Evolutionary conservation across 2,113 vertebrate genomes (phyloP), one percentile per base, ranked within the genome.

Genomic region (Ceyx melanurus): DNA sequence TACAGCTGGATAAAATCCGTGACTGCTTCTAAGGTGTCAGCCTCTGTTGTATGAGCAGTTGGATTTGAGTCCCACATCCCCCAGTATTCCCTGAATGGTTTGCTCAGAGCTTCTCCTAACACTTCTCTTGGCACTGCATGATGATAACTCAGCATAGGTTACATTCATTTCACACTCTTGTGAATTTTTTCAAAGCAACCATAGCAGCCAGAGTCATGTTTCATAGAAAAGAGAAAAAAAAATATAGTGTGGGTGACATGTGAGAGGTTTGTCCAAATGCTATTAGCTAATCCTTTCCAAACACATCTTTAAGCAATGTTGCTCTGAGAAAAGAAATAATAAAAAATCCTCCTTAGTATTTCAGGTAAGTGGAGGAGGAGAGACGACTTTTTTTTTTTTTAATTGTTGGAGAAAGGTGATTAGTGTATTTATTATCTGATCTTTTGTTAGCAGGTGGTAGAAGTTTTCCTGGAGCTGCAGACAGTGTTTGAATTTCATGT

Each of bases 61-160:
- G 66, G 35, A 86, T 79, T 48, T 84, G 61, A 81, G 87, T 84
- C 22, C 43, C 65, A 51, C 67, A 53, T 25, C 28, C 29, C n/a
- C 31, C 31, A 35, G 40, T 15, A 78, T 61, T 86, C 70, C 16
- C 74, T 85, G 66, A 65, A 68, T 82, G 66, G 26, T 92, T 89
- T 87, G n/a, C 79, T 79, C 40, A 76, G 87, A 79, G 66, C 86
- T 92, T 82, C 87, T 87, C 82, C 78, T 92, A 85, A 85, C 74
- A 73, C 87, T 68, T 85, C 48, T 76, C 58, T 76, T 93, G 84
- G 89, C 74, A 68, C 40, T 54, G 45, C 72, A 37, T 0, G 3
- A 50, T 79, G 50, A 50, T 86, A 89, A 73, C 74, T 76, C 70
- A 71, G 50, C 81, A 73, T 11, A 86, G 74, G 71, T 89, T 92